phyloP scores from a whole-genome alignment of 2,797 vertebrate species.

The Zenarchopterus dispar region DNA sequence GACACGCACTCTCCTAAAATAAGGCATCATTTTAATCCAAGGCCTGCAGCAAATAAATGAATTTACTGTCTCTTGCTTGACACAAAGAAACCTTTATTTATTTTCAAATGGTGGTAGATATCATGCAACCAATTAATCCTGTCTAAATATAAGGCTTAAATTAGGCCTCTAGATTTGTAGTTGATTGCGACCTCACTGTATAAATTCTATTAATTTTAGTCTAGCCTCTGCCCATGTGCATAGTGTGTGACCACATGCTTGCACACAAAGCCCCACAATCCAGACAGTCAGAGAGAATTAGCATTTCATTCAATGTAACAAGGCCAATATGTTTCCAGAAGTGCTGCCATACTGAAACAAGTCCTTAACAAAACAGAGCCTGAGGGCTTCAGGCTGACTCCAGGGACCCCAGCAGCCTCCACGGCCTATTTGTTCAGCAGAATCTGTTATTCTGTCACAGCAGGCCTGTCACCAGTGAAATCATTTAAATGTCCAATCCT shows the following conservation, averaged over 20 bases:
- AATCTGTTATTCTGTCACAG: conserved; percentile 86
- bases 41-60: conserved; percentile 28
- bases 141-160: background rate
- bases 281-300: conserved; percentile 78
- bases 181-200: conserved; percentile 8
- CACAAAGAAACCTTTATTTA: background rate
- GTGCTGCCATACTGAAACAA: conserved; percentile 85
- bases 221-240: conserved; percentile 46
- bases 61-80: conserved; percentile 8
- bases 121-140: background rate
- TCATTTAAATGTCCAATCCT: conserved; percentile 85
- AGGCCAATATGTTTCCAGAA: conserved; percentile 86
- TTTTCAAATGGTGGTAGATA: conserved; percentile 10
- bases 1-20: conserved; percentile 52
- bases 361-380: conserved; percentile 83
- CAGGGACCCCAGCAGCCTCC: conserved; percentile 79
- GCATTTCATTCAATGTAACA: conserved; percentile 85
- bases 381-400: conserved; percentile 75
- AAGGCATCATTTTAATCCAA: conserved; percentile 52
- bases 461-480: conserved; percentile 83
- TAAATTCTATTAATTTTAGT: conserved; percentile 32
- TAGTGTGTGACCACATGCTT: conserved; percentile 54
- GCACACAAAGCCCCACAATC: conserved; percentile 64
- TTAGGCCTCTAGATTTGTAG: conserved; percentile 7
- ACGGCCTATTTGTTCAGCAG: conserved; percentile 84